These are phyloP conservation scores for Peromyscus eremicus DNA, from an alignment of 2,797 vertebrate genomes.

Conservation along the genomic window DNA sequence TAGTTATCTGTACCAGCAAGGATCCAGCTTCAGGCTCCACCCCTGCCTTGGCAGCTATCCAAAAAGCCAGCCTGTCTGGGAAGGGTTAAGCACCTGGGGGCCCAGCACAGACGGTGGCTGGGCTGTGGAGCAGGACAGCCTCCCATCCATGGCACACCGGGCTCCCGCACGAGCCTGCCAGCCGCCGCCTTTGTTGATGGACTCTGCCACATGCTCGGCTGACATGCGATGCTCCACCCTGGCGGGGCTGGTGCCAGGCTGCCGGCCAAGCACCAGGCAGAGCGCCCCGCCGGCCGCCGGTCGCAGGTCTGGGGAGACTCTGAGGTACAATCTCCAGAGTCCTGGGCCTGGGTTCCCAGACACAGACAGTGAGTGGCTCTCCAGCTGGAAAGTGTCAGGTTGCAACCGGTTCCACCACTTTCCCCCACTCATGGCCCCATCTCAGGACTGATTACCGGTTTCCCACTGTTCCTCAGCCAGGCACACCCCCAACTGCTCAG, in stretches of 20 bases:
- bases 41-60: conserved; percentile 66
- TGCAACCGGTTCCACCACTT: conserved; percentile 91
- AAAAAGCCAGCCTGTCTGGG: conserved; percentile 58
- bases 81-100: conserved; percentile 77
- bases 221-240: conserved; percentile 79
- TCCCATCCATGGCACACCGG: conserved; percentile 70
- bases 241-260: conserved; percentile 80
- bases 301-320: conserved; percentile 71
- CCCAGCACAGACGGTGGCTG: conserved; percentile 82
- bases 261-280: conserved; percentile 73
- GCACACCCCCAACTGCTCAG: background rate
- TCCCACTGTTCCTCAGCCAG: conserved; percentile 51
- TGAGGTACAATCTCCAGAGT: conserved; percentile 67
- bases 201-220: conserved; percentile 85
- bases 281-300: conserved; percentile 43
- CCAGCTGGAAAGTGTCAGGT: conserved; percentile 86
- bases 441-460: conserved; percentile 63
- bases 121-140: conserved; percentile 41
- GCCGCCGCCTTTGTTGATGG: conserved; percentile 88
- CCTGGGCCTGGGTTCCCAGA: conserved; percentile 80
- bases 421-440: conserved; percentile 73
- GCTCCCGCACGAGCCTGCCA: conserved; percentile 83
- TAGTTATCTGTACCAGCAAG: background rate
- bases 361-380: conserved; percentile 81
- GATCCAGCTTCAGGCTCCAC: conserved; percentile 25